phyloP scores from a whole-genome alignment of 1,140 invertebrate species.

The Drosophila watanabei region DNA sequence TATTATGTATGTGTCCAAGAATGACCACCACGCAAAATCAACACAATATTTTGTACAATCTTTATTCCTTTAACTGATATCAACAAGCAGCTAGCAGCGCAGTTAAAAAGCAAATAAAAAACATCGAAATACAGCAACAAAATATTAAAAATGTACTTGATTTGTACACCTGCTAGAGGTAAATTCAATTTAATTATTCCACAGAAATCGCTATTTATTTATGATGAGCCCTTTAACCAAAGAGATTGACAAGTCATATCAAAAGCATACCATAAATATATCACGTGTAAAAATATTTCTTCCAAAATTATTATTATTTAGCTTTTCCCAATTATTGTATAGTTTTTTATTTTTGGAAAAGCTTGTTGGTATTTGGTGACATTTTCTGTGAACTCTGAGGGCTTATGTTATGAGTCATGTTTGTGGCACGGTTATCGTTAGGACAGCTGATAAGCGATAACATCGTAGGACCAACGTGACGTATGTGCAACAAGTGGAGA shows the following conservation, averaged over 20 bases:
- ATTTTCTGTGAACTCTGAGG: conserved; percentile 20
- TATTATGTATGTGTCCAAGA: conserved; percentile 10
- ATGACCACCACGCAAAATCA: conserved; percentile 20
- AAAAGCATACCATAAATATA: neutral
- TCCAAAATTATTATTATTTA: neutral
- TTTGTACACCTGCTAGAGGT: conserved; percentile 22
- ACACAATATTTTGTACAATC: conserved; percentile 19
- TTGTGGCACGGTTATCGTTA: conserved; percentile 4
- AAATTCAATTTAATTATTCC: conserved; percentile 15
- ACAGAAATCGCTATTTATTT: conserved; percentile 26
- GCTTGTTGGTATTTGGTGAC: neutral
- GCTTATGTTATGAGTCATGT: conserved; percentile 4
- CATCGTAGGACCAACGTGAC: conserved; percentile 27
- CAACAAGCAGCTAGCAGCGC: conserved; percentile 23
- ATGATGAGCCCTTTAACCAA: conserved; percentile 19
- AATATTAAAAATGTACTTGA: conserved; percentile 17
- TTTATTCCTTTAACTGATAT: conserved; percentile 29
- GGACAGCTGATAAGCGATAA: conserved; percentile 27
- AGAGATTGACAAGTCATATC: conserved; percentile 5
- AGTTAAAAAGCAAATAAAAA: conserved; percentile 12
- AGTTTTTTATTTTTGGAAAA: neutral
- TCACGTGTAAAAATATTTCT: conserved; percentile 12
- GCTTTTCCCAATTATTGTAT: neutral
- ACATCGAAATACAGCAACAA: neutral
- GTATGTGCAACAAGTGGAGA: conserved; percentile 43